Conservation (phyloP, 2,888 invertebrate species). For the Sacculina carcini region DNA sequence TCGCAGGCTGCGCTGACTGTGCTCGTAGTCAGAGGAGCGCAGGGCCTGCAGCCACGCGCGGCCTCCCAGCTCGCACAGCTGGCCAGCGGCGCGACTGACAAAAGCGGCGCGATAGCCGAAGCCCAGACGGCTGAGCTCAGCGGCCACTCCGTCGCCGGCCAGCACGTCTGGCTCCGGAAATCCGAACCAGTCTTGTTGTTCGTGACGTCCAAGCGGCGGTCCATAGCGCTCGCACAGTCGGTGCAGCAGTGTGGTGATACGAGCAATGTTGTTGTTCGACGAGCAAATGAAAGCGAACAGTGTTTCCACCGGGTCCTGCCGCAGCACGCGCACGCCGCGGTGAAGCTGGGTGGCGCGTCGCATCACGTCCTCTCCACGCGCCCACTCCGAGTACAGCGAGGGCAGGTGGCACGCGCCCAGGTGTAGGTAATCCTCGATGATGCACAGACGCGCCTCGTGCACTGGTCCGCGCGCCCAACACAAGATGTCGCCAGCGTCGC, state of each 20-base stretch:
- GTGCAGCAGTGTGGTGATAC: constrained; percentile 74
- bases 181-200: constrained; percentile 36
- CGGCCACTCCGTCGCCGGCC: constrained; percentile 34
- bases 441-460: no score
- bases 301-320: constrained; percentile 76
- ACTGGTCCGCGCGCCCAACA: no score
- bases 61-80: constrained; percentile 40
- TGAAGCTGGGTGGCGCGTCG: no score
- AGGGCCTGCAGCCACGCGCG: constrained; percentile 42
- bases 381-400: no score
- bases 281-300: constrained; percentile 90
- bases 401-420: no score
- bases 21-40: constrained; percentile 35
- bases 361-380: no score
- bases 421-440: no score
- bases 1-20: constrained; percentile 44
- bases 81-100: constrained; percentile 43
- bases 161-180: constrained; percentile 53
- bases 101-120: constrained; percentile 58
- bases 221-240: constrained; percentile 62
- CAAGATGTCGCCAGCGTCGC: no score
- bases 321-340: constrained; percentile 69
- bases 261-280: constrained; percentile 77
- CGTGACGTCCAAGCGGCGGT: constrained; percentile 35
- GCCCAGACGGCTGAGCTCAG: constrained; percentile 31